phyloP scores from a whole-genome alignment of 2,797 vertebrate species.

The Spondyliosoma cantharus region DNA sequence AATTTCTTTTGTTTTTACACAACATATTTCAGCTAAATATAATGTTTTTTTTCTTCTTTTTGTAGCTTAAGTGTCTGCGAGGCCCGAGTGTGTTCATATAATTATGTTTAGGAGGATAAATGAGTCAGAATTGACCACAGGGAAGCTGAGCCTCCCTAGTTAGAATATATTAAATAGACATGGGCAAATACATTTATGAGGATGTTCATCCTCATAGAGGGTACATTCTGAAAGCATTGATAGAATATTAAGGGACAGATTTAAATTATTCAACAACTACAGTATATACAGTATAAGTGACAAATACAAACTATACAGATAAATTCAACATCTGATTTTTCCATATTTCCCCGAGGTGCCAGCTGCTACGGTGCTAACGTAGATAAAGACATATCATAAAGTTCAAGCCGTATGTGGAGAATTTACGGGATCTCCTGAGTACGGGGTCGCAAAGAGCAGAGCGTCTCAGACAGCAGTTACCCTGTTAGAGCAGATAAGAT shows the following conservation, averaged over 20 bases:
- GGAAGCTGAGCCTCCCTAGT: not conserved
- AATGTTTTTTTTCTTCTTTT: not conserved
- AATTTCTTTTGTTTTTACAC: not conserved
- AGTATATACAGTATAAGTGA: not conserved
- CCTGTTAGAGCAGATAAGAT: slow-evolving; percentile 22
- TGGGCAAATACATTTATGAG: not conserved
- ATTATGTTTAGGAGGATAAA: slow-evolving; percentile 2
- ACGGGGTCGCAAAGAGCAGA: slow-evolving; percentile 24
- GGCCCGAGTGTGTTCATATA: not conserved
- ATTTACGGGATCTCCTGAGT: not conserved
- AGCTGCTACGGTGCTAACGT: not conserved
- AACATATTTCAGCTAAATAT: not conserved
- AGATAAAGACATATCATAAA: not conserved
- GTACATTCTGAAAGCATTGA: not conserved
- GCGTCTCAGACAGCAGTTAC: slow-evolving; percentile 29
- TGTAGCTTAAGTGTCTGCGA: not conserved
- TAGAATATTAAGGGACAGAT: not conserved
- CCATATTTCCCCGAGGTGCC: slow-evolving; percentile 4
- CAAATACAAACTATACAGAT: not conserved
- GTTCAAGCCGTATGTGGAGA: not conserved
- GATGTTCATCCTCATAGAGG: not conserved
- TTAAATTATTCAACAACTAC: not conserved
- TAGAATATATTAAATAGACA: not conserved
- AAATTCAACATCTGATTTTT: not conserved
- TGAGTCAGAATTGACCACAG: not conserved